A percentile compares a stretch with the other conserved stretches of the same genome.
These are phyloP conservation scores for Alces alces DNA, from an alignment of 2,113 vertebrate genomes.

Conservation along the genomic window DNA sequence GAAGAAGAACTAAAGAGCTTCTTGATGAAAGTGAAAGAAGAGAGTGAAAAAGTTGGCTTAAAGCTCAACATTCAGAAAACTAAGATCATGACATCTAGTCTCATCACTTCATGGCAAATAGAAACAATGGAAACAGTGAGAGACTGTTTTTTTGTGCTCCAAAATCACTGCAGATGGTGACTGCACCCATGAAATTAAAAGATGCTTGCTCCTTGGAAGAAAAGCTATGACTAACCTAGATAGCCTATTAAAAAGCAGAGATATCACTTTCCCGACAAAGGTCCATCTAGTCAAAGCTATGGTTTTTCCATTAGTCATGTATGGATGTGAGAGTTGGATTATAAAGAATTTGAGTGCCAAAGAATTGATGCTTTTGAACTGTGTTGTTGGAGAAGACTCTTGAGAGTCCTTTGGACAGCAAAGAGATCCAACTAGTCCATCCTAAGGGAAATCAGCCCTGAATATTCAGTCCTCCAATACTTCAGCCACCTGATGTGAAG, in stretches of 20 bases:
- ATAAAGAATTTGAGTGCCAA: background rate
- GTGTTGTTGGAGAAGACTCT: background rate
- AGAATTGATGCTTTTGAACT: background rate
- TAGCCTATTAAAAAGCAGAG: background rate
- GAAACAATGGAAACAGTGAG: no score
- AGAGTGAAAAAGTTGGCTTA: no score
- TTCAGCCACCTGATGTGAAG: background rate
- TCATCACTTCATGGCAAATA: no score
- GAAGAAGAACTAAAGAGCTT: no score
- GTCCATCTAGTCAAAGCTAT: background rate
- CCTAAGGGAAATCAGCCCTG: background rate
- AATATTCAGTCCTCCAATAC: background rate
- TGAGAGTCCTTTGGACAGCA: background rate
- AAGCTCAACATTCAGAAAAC: no score
- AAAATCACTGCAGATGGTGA: no score
- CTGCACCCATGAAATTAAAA: no score
- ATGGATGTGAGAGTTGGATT: background rate
- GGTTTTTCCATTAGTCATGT: background rate
- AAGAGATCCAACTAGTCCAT: background rate
- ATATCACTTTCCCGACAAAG: background rate
- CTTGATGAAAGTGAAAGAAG: no score
- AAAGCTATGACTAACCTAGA: no score
- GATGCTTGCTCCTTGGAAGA: no score
- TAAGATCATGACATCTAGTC: no score
- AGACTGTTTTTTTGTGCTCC: no score